Evolutionary conservation across 2,888 invertebrate genomes (phyloP).

Genomic region (Lycocerus yunnanus): DNA sequence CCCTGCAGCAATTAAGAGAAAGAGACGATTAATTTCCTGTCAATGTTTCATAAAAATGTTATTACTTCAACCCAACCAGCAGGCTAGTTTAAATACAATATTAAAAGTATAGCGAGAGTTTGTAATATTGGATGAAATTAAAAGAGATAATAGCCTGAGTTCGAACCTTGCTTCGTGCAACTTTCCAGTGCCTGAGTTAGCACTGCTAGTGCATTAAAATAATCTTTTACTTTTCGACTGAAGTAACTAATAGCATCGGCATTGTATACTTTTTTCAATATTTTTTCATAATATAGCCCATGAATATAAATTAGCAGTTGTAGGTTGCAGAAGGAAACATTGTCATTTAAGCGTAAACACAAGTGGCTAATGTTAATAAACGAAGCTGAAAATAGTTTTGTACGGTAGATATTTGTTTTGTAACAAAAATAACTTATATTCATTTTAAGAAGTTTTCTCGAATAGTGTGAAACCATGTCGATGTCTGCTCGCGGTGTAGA

Average conservation of each 20-base stretch:
- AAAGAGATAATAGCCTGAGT: no score
- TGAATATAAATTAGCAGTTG: not conserved
- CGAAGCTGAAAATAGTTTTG: conserved; percentile 11
- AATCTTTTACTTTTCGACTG: not conserved
- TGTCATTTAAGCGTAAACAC: not conserved
- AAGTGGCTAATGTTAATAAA: conserved; percentile 2
- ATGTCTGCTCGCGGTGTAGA: conserved; percentile 10
- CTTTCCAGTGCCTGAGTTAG: no score
- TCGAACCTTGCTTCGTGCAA: no score
- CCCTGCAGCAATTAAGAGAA: no score
- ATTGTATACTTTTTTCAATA: no score
- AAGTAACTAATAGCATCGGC: no score
- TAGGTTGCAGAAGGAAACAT: not conserved
- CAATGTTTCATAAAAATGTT: not conserved
- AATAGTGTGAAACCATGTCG: conserved; percentile 17
- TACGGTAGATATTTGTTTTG: not conserved
- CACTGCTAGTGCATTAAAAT: no score
- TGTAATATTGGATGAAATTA: no score
- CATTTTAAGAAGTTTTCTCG: conserved; percentile 13
- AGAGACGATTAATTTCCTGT: not conserved
- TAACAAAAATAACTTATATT: conserved; percentile 23
- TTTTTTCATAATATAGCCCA: not conserved
- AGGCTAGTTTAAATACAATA: no score
- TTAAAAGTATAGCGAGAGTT: no score
- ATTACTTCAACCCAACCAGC: not conserved